Conservation (phyloP, 2,113 vertebrate genomes). For the Alethe diademata region DNA sequence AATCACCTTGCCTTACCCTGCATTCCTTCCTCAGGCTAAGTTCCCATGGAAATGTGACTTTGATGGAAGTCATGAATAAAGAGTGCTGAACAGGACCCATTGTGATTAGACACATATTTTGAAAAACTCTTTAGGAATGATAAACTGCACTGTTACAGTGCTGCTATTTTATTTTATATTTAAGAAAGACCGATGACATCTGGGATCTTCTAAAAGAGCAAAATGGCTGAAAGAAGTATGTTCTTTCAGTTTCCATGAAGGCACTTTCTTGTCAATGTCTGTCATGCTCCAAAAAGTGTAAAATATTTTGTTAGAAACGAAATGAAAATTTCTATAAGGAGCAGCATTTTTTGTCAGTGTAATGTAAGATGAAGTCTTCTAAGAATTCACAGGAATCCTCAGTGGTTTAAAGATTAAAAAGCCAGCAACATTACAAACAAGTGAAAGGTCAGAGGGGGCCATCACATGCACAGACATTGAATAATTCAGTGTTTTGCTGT, state of each 20-base stretch:
- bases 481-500: constrained; percentile 26
- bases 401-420: constrained; percentile 37
- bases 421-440: constrained; percentile 1
- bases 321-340: constrained; percentile 22
- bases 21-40: background rate
- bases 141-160: constrained; percentile 33
- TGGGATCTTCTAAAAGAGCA: constrained; percentile 4
- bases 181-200: constrained; percentile 15
- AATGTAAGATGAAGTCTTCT: background rate
- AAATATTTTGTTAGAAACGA: constrained; percentile 23
- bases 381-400: background rate
- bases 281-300: constrained; percentile 22
- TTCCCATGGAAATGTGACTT: background rate
- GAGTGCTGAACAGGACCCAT: background rate
- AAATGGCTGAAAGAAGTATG: background rate
- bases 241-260: constrained; percentile 29
- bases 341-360: background rate
- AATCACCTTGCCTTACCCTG: constrained; percentile 8
- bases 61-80: background rate
- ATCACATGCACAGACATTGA: background rate
- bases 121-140: constrained; percentile 30
- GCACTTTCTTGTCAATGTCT: constrained; percentile 1
- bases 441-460: background rate
- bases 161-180: constrained; percentile 23
- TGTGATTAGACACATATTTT: background rate